Percentiles rank a stretch among this genome's conserved stretches.
Conservation (phyloP, 2,797 vertebrate species). For the Selene dorsalis region DNA sequence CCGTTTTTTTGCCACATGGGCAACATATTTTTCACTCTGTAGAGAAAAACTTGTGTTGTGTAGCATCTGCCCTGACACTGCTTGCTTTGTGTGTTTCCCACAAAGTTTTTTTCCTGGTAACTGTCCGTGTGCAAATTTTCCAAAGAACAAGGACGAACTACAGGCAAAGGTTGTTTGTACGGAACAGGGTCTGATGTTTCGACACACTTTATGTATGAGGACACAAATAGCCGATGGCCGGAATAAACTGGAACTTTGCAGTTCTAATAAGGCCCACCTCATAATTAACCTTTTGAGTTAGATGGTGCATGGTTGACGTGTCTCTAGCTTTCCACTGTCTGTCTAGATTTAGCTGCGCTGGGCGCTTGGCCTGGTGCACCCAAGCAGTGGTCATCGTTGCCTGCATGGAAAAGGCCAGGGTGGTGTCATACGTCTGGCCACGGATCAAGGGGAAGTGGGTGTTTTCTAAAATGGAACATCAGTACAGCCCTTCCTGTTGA, state of each 20-base stretch:
- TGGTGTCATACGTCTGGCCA: slow-evolving; percentile 71
- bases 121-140: slow-evolving; percentile 13
- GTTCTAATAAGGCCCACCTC: slow-evolving; percentile 51
- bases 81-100: slow-evolving; percentile 15
- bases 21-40: slow-evolving; percentile 63
- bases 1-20: slow-evolving; percentile 61
- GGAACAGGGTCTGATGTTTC: slow-evolving; percentile 19
- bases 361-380: slow-evolving; percentile 8
- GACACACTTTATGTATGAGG: background rate
- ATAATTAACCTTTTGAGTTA: slow-evolving; percentile 64
- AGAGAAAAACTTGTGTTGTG: slow-evolving; percentile 45
- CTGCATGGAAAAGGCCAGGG: slow-evolving; percentile 66
- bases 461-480: slow-evolving; percentile 82
- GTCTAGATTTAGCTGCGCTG: slow-evolving; percentile 56
- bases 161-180: slow-evolving; percentile 37
- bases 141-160: slow-evolving; percentile 22
- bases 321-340: slow-evolving; percentile 43
- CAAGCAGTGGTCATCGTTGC: slow-evolving; percentile 47
- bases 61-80: slow-evolving; percentile 44
- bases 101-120: slow-evolving; percentile 48
- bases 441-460: slow-evolving; percentile 78
- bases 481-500: slow-evolving; percentile 84
- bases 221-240: slow-evolving; percentile 46
- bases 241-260: slow-evolving; percentile 41
- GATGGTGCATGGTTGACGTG: slow-evolving; percentile 47